Evolutionary conservation across 1,140 invertebrate genomes (phyloP).

Genomic region (Druon quercuslanigerum): DNA sequence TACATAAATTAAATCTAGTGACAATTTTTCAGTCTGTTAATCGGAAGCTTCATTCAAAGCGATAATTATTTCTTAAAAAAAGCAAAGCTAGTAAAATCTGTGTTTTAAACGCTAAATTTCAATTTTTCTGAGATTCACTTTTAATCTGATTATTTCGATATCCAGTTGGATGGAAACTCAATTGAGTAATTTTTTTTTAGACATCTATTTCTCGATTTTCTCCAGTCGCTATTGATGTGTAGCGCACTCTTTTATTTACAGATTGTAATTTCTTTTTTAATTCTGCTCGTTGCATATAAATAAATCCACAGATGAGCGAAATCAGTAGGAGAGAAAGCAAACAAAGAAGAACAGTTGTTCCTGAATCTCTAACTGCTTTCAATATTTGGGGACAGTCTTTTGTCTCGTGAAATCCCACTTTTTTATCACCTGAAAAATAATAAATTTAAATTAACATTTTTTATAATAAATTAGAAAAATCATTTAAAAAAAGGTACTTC

Average conservation of each 20-base stretch:
- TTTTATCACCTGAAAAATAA: slow-evolving; percentile 66
- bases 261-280: slow-evolving; percentile 78
- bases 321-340: slow-evolving; percentile 78
- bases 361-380: slow-evolving; percentile 65
- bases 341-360: slow-evolving; percentile 76
- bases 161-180: not conserved
- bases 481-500: too few relatives aligned
- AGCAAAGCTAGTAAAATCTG: too few relatives aligned
- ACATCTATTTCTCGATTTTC: slow-evolving; percentile 73
- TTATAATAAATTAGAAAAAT: too few relatives aligned
- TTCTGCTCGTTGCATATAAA: slow-evolving; percentile 79
- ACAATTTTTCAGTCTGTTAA: too few relatives aligned
- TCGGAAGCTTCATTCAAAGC: too few relatives aligned
- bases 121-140: too few relatives aligned
- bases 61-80: too few relatives aligned
- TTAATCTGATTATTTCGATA: not conserved
- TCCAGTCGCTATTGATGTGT: slow-evolving; percentile 81
- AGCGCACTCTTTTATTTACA: slow-evolving; percentile 83
- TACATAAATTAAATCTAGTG: too few relatives aligned
- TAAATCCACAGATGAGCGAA: slow-evolving; percentile 75
- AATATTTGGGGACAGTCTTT: slow-evolving; percentile 57
- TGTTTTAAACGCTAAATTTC: too few relatives aligned
- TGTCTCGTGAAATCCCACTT: slow-evolving; percentile 55
- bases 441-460: not conserved
- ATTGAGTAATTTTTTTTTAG: slow-evolving; percentile 49